Conservation (phyloP, 2,113 vertebrate species). For the Tragulus kanchil region DNA sequence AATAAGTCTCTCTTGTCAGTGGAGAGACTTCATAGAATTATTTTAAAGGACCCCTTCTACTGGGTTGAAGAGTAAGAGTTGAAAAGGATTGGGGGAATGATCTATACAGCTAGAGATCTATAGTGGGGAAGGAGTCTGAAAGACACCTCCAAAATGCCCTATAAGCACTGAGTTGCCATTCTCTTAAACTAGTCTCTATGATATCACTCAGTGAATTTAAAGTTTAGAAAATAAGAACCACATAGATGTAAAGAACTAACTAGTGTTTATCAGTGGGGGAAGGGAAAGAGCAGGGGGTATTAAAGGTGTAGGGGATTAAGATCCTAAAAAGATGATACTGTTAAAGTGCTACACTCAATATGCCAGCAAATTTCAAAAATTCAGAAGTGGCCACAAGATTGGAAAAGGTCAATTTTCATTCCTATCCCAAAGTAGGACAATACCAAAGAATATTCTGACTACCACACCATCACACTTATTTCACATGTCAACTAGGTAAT, state of each 20-base stretch:
- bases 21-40: rapidly evolving
- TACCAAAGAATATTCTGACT: too few species aligned
- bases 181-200: not conserved
- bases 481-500: too few species aligned
- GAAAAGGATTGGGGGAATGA: rapidly evolving
- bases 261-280: not conserved
- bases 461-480: too few species aligned
- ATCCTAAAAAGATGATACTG: not conserved
- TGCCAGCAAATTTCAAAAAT: too few species aligned
- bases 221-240: not conserved
- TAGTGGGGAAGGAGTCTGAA: not conserved
- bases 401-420: too few species aligned
- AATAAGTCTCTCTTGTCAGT: not conserved
- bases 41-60: not conserved
- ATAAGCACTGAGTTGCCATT: not conserved
- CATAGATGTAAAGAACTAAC: not conserved
- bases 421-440: too few species aligned
- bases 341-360: too few species aligned
- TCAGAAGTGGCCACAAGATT: too few species aligned
- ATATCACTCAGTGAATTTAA: not conserved
- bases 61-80: not conserved
- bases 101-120: not conserved
- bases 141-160: not conserved
- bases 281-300: not conserved
- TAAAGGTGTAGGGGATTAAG: not conserved